phyloP scores from a whole-genome alignment of 2,888 invertebrate genomes.

The Zygothrica quintamaculata region DNA sequence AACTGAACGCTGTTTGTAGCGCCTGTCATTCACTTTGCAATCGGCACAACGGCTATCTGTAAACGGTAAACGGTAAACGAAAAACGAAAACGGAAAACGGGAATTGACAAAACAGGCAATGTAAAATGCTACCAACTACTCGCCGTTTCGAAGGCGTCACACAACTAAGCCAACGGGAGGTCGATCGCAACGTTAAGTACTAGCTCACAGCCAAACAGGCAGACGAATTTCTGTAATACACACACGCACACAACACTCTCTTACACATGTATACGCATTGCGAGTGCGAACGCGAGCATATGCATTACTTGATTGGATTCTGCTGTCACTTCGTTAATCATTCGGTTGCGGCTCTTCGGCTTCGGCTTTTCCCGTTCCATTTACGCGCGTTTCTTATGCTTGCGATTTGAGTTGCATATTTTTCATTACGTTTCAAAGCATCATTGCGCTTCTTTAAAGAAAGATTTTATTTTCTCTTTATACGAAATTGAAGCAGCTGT shows the following conservation, averaged over 20 bases:
- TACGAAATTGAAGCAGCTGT: too few relatives aligned
- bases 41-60: too few relatives aligned
- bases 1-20: too few relatives aligned
- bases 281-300: constrained; percentile 36
- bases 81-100: constrained; percentile 2
- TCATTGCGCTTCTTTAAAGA: constrained; percentile 47
- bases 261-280: constrained; percentile 47
- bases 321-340: constrained; percentile 32
- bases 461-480: constrained; percentile 32
- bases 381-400: constrained; percentile 33
- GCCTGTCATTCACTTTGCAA: constrained; percentile 35
- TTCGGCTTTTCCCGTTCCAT: constrained; percentile 64
- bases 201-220: constrained; percentile 16
- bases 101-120: too few relatives aligned
- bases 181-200: constrained; percentile 79
- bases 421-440: constrained; percentile 47
- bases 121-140: constrained; percentile 70
- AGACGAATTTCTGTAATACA: background rate
- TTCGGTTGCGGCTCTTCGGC: constrained; percentile 45
- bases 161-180: constrained; percentile 78
- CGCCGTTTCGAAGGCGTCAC: constrained; percentile 77
- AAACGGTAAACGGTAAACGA: too few relatives aligned
- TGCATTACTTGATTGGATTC: constrained; percentile 25
- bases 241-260: constrained; percentile 19
- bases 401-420: constrained; percentile 41